These are phyloP conservation scores for Tretioscincus oriximinensis DNA, from an alignment of 2,113 vertebrate species.

Conservation along the genomic window DNA sequence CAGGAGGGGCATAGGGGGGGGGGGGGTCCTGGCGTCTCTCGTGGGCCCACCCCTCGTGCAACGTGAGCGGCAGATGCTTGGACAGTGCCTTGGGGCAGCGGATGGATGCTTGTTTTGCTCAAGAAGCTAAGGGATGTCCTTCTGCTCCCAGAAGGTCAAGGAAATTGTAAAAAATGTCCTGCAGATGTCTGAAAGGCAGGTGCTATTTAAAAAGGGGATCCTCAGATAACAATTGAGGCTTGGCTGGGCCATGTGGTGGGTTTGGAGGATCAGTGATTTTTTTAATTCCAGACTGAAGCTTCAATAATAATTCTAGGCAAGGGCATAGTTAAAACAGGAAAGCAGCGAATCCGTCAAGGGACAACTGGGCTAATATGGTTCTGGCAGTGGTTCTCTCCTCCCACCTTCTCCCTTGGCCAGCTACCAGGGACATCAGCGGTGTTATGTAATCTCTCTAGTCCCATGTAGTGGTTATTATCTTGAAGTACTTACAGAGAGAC, in stretches of 20 bases:
- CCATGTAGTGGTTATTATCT: not conserved
- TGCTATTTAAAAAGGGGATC: not conserved
- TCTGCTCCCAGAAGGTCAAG: slow-evolving; percentile 1
- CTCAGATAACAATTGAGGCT: not conserved
- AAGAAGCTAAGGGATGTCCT: not conserved
- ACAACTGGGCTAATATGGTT: not conserved
- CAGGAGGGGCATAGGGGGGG: too few relatives aligned
- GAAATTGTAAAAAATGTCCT: not conserved
- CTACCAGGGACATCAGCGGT: not conserved
- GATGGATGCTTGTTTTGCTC: not conserved
- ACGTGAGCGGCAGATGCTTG: too few relatives aligned
- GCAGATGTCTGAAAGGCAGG: not conserved
- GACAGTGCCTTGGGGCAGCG: not conserved
- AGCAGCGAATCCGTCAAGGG: not conserved
- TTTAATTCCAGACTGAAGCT: not conserved
- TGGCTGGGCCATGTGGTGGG: not conserved
- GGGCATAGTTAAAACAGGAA: not conserved
- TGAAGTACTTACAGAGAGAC: not conserved
- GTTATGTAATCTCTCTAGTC: slow-evolving; percentile 20
- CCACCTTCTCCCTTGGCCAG: not conserved
- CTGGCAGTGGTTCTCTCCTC: not conserved
- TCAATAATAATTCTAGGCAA: not conserved
- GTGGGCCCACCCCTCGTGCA: too few relatives aligned
- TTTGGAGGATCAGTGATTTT: not conserved
- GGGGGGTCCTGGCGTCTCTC: too few relatives aligned